phyloP scores from a whole-genome alignment of 2,113 vertebrate species.

The Martes martes region DNA sequence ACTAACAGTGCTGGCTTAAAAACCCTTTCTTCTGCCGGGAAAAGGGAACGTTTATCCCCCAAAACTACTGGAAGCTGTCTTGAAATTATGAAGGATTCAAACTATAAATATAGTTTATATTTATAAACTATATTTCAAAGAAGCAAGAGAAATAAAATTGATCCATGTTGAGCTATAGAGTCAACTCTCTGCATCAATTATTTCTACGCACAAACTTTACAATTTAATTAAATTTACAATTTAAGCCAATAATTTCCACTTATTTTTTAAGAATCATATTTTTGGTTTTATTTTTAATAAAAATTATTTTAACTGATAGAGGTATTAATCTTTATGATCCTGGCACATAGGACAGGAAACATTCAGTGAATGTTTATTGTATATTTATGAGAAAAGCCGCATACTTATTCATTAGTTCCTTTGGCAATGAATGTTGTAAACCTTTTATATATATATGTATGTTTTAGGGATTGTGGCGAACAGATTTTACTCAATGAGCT shows the following conservation, averaged over 20 bases:
- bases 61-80: not conserved
- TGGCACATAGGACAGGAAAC: not conserved
- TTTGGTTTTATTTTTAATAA: not conserved
- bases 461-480: not conserved
- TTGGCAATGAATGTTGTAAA: not conserved
- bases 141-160: not conserved
- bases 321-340: not conserved
- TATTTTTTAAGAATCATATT: not conserved
- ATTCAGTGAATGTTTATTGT: not conserved
- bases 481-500: not conserved
- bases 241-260: not conserved
- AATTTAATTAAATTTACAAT: not conserved
- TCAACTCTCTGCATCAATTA: not conserved
- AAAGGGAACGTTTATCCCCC: not conserved
- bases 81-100: not conserved
- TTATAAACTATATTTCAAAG: constrained; percentile 9
- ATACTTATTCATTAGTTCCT: not conserved
- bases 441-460: not conserved
- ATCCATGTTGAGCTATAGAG: not conserved
- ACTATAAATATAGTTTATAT: not conserved
- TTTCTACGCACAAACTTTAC: not conserved
- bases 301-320: not conserved
- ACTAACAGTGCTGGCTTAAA: not conserved
- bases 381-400: not conserved
- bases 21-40: not conserved